Base-by-base conservation (phyloP, 2,113 vertebrate genomes). In the Podarcis cretensis region DNA sequence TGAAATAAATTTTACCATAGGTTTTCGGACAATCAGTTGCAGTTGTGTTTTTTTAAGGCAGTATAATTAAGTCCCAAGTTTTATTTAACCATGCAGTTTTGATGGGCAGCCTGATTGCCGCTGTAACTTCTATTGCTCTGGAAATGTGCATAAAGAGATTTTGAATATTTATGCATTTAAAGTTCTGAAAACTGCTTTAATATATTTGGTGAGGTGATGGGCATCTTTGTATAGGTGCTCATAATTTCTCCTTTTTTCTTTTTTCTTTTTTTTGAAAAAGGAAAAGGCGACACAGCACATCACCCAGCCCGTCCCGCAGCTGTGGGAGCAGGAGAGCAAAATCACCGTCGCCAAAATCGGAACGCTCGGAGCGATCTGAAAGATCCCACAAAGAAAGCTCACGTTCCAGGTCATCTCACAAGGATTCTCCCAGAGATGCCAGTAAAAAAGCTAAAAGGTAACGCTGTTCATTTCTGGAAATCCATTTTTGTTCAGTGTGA, bases 381-480 rank as follows among this genome's bases (percentile, higher is more conserved):
- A 97, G 98, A 66, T 99, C 98, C 25, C 98, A 98, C 94, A 99
- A 99, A 96, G 99, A 99, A 94, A 98, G 97, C 79, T 98, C 97
- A 4, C 96, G 97, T 9, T 98, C 98, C 37, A 97, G 98, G 27
- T 97, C 98, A 0, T 97, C 98, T 40, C 98, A 99, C 92, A 99
- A 98, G 97, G 99, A 99, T 81, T 99, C 98, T 14, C 99, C 99
- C 35, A 97, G 98, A 92, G 97, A 99, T 90, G 98, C 96, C 96
- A 98, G 95, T 97, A 99, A 98, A 95, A 99, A 99, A 93, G 97
- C 97, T 93, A 99, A 99, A 97, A 98, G 98, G 99, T 99, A 96
- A 93, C 90, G 32, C 82, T 13, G 79, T 77, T 83, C 54, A 80
- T 48, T 89, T 85, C 71, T 85, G 10, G 37, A 0, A 32, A 83